phyloP scores from a whole-genome alignment of 37 sponge, comb jelly and placozoan species.

The Petrosia ficiformis region DNA sequence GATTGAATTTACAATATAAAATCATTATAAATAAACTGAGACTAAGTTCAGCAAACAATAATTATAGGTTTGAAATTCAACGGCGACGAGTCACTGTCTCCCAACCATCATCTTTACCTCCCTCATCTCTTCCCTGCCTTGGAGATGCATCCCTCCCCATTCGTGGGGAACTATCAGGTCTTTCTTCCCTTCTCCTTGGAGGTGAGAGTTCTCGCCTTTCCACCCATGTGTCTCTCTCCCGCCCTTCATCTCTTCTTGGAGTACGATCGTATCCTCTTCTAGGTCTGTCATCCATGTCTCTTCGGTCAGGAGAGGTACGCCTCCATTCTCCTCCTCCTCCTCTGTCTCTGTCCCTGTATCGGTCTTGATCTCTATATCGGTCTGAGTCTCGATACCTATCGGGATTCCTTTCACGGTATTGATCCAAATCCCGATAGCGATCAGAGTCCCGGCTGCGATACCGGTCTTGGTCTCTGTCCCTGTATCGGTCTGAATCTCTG shows the following conservation, averaged over 20 bases:
- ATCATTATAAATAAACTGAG: too few relatives aligned
- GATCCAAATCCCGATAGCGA: conserved; percentile 12
- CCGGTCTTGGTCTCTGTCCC: conserved; percentile 6
- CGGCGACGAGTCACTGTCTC: too few relatives aligned
- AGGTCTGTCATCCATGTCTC: conserved; percentile 14
- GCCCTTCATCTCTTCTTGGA: not conserved
- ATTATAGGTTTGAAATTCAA: too few relatives aligned
- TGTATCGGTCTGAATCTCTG: not conserved
- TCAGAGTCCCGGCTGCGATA: not conserved
- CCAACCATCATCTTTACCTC: not conserved
- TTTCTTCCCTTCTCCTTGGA: not conserved
- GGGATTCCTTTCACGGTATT: conserved; percentile 15
- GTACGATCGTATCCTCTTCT: conserved; percentile 7
- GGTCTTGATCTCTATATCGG: not conserved
- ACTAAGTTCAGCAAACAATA: too few relatives aligned
- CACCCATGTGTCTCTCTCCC: not conserved
- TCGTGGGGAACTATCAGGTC: not conserved
- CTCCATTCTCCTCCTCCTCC: not conserved
- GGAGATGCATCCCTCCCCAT: not conserved
- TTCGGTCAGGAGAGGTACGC: not conserved
- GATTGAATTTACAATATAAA: too few relatives aligned
- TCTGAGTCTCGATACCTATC: not conserved
- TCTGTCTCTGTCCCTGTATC: not conserved
- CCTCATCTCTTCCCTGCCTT: not conserved
- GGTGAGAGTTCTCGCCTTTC: too few relatives aligned